Base-by-base conservation (phyloP, 2,797 vertebrate species). In the Tapirus indicus region DNA sequence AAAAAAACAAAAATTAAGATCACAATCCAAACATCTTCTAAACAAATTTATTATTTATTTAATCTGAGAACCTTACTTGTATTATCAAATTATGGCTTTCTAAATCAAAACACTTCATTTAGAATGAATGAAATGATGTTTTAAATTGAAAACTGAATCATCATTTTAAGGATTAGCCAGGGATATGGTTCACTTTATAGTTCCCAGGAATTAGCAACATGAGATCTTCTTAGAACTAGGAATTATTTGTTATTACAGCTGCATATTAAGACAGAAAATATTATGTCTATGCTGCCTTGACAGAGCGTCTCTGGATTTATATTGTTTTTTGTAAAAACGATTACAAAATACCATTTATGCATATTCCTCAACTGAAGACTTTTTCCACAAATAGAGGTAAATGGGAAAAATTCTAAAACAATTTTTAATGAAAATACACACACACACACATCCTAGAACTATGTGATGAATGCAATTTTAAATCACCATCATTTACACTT, bases 31-130 rank as follows among this genome's bases (percentile, higher is more conserved):
- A 84, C 49, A 84, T 54, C 21, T 72, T 77, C 29, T n/a, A 92
- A 88, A 82, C 38, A 80, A 32, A 35, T 89, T 41, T 74, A 68
- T 60, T 86, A 38, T 47, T 52, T 69, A 44, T 66, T 74, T 79
- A 78, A 91, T 56, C 29, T 85, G 68, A 88, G 25, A 94, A 83
- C 69, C 49, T 88, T 77, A 74, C 52, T 66, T 58, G 68, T 27
- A 68, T 62, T 95, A 77, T 82, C 41, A 91, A 84, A 60, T 47
- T 78, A 71, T 38, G 52, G 23, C 13, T 92, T 72, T 88, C 72
- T 83, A 86, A 82, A 75, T 79, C 7, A 87, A 97, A 68, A 66
- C 12, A 75, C 62, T 82, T 96, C 41, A 96, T 72, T 91, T 93
- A 68, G 47, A 47, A 86, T 88, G 38, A 78, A 21, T 77, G 60